Evolutionary conservation across 2,888 invertebrate genomes (phyloP), one percentile per base, ranked within the genome.

Genomic region (Apamea epomidion): DNA sequence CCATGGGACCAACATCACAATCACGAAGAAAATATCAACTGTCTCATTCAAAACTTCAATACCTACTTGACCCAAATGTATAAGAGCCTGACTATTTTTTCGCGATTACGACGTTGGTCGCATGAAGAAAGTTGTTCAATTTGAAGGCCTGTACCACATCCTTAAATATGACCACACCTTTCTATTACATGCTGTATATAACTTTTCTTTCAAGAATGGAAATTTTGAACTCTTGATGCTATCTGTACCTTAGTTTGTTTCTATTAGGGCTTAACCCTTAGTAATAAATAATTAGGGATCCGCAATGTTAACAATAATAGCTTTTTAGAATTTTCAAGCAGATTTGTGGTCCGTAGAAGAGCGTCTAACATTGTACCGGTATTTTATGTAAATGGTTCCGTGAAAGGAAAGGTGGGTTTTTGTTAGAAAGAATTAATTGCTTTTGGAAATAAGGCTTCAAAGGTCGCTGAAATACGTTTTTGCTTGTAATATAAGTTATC

Each of bases 271-370:
- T 58, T 29, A 54, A 37, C 32, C 60, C 70, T 78, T 71, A 58
- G 3, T 25, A 25, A 25, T n/a, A 37, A 16, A 37, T 80, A 80
- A 76, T 80, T 70, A 75, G 72, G 32, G 69, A 16, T 64, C 42
- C n/a, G 10, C 18, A 72, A 60, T 64, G 58, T 69, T 81, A 69
- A 85, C 60, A 75, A 68, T 42, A 58, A 54, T n/a, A 85, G 12
- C n/a, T 45, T 73, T 84, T 71, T 68, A 74, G 14, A 67, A 74
- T 74, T 70, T 48, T 54, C 51, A 64, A 69, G 54, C 25, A 42
- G 32, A 75, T 48, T 78, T 78, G 16, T 37, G 45, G 12, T 37
- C 29, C 8, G 25, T 12, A n/a, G 29, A n/a, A 76, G 32, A 67
- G 42, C 42, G 16, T 60, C 16, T 51, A n/a, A 62, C 14, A 70